Base-by-base conservation (phyloP, 2,888 invertebrate genomes). In the Girardia tigrina region DNA sequence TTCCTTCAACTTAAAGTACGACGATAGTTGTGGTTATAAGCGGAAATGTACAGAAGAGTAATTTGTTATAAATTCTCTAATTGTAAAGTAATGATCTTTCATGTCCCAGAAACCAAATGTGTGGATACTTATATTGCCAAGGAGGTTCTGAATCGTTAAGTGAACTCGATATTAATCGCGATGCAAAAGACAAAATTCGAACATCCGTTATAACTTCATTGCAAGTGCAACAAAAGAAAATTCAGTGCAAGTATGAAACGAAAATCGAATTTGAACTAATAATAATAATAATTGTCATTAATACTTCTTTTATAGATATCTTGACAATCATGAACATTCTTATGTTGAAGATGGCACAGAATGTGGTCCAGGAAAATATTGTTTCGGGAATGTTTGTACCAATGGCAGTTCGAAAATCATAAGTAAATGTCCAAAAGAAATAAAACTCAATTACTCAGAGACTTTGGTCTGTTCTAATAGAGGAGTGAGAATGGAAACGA, bases 181-280 rank as follows among this genome's bases (percentile, higher is more conserved):
- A 8, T 20, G 36, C 2, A 8, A 36, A 26, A 6, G 29, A 75
- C 70, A 29, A 71, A n/a, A 23, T 26, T 26, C 70, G 28, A 8
- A 1, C 28, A 28, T 70, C 29, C n/a, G 28, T 23, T 26, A 29
- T 75, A 26, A 28, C 29, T 6, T 6, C 29, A 6, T 29, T 29
- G 8, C 26, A 28, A 27, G 23, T 29, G 28, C 8, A 73, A 26
- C 29, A 75, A 20, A 27, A 75, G 1, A 1, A 28, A 26, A 29
- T 75, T 6, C 75, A 75, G 29, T 75, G 75, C 75, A 75, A 75
- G 75, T 75, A 28, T 73, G 74, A 8, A 36, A n/a, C n/a, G n/a
- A n/a, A n/a, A n/a, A n/a, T n/a, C n/a, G n/a, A n/a, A n/a, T n/a
- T 23, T 14, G 6, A 70, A 8, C 26, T 23, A 8, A 23, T 8